phyloP scores from a whole-genome alignment of 2,797 vertebrate genomes.

The Gymnothorax reevesii region DNA sequence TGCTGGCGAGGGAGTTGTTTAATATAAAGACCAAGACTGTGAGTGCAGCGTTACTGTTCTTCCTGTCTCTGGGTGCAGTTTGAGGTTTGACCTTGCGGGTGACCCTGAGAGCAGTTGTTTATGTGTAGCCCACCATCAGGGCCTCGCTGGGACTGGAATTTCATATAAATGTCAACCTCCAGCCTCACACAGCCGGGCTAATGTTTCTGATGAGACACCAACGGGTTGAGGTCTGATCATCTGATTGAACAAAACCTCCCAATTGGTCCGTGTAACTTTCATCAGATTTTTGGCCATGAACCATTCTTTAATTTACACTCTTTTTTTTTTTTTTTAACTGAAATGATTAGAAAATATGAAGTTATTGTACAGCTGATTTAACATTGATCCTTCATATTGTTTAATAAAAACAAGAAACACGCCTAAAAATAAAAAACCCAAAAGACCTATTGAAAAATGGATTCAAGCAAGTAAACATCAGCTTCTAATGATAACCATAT shows the following conservation, averaged over 20 bases:
- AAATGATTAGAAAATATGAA: neutral
- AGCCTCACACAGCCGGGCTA: neutral
- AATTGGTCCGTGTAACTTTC: neutral
- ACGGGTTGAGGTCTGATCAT: neutral
- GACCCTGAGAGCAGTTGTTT: constrained; percentile 9
- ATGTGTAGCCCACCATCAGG: neutral
- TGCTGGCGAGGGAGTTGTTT: neutral
- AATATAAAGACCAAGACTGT: neutral
- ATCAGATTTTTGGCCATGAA: neutral
- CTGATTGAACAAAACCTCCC: neutral
- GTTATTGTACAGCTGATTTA: too few species aligned
- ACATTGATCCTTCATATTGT: too few species aligned
- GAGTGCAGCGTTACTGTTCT: neutral
- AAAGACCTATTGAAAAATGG: neutral
- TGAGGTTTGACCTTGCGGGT: neutral
- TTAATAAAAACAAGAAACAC: too few species aligned
- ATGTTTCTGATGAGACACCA: neutral
- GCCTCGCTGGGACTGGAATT: neutral
- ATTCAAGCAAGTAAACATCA: neutral
- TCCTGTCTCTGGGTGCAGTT: neutral
- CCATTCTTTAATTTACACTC: neutral
- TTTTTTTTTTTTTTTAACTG: neutral
- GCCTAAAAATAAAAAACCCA: neutral
- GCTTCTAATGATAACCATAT: neutral
- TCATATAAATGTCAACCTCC: neutral